Evolutionary conservation across 2,888 invertebrate species (phyloP), one percentile per base, ranked within the genome.

Genomic region (Eupithecia abbreviata): DNA sequence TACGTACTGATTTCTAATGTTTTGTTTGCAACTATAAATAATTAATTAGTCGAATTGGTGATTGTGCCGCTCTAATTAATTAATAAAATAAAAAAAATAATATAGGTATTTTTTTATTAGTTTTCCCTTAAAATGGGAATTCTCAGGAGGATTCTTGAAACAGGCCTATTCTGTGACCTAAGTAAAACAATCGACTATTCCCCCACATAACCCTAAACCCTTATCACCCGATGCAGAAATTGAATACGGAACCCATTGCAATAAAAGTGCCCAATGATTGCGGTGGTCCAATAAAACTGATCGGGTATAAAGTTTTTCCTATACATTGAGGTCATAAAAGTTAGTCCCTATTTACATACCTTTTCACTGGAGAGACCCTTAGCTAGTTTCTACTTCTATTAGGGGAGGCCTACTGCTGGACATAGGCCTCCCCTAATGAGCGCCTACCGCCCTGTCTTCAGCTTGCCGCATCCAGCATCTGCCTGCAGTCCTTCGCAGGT

Each of bases 151-250:
- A 58, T 58, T 58, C 10, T 9, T 58, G 9, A 18, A 55, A 51
- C 5, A 15, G n/a, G 58, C 62, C 62, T 62, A 30, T 62, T 62
- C 62, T 12, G 10, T 12, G 18, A 62, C 62, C 62, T 30, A 62
- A 30, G 62, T 62, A 62, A 62, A 62, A 62, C 18, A 62, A 30
- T 62, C 62, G 10, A 62, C 30, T 30, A 30, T 30, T 30, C 18
- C 30, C 30, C 62, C 30, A 62, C 42, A 65, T 67, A 68, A 68
- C 68, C 45, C 45, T 68, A 45, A 68, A 68, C 45, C 68, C 43
- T 68, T 68, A 68, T 68, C 68, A 12, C 45, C n/a, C 45, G 45
- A 45, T 68, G 68, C 68, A 68, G 68, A 68, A 68, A 68, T 68
- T 45, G 68, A 68, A 68, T 68, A 45, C 68, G 68, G 68, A 45